phyloP scores from a whole-genome alignment of 2,888 invertebrate species.

The Protodeltote pygarga region DNA sequence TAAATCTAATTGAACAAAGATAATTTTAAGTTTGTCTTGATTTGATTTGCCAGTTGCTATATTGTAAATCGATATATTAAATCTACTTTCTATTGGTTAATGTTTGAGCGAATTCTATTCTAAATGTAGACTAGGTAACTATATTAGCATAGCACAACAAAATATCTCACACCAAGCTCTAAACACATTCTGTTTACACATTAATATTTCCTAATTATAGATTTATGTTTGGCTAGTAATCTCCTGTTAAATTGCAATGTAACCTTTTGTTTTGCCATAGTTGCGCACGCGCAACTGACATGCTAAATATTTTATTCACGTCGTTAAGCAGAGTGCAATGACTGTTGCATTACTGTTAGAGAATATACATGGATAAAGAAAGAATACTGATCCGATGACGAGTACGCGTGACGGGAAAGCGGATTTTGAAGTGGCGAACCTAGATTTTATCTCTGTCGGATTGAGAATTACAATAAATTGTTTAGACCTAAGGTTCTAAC shows the following conservation, averaged over 20 bases:
- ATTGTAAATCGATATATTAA: slow-evolving; percentile 23
- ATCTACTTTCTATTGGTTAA: slow-evolving; percentile 22
- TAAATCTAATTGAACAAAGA: slow-evolving; percentile 6
- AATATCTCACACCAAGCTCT: no score
- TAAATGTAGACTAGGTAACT: slow-evolving; percentile 24
- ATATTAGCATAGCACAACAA: slow-evolving; percentile 8
- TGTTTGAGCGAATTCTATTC: slow-evolving; percentile 17
- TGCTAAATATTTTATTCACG: slow-evolving; percentile 55
- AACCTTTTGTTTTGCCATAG: slow-evolving; percentile 57
- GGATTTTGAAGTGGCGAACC: slow-evolving; percentile 33
- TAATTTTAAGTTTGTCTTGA: slow-evolving; percentile 6
- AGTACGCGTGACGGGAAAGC: slow-evolving; percentile 42
- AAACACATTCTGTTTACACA: slow-evolving; percentile 21
- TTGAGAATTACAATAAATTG: slow-evolving; percentile 23
- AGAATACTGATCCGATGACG: slow-evolving; percentile 41
- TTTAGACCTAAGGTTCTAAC: no score
- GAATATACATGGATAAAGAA: slow-evolving; percentile 37
- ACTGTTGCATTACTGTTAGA: slow-evolving; percentile 49
- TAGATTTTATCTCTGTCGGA: slow-evolving; percentile 27
- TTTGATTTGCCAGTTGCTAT: slow-evolving; percentile 13
- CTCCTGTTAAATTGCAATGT: slow-evolving; percentile 56
- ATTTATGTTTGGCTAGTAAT: slow-evolving; percentile 47
- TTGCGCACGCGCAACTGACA: slow-evolving; percentile 39
- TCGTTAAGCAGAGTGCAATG: slow-evolving; percentile 48
- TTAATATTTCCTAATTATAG: slow-evolving; percentile 45